These are phyloP conservation scores for Ptychochromis oligacanthus DNA, from an alignment of 2,113 vertebrate species.

Conservation along the genomic window DNA sequence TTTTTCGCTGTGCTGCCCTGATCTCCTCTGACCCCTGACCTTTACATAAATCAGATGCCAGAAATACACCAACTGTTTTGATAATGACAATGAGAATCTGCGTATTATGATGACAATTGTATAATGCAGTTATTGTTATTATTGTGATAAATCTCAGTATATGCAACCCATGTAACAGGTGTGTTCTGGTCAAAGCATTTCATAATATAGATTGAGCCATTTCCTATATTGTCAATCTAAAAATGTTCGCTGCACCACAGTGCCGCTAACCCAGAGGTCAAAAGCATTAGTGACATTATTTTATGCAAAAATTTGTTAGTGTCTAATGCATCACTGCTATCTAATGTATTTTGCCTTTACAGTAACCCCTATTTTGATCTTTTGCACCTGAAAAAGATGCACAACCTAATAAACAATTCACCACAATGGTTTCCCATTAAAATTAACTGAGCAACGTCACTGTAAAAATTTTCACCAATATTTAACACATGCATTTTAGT, in stretches of 20 bases:
- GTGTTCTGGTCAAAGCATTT: slow-evolving; percentile 27
- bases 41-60: slow-evolving; percentile 29
- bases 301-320: neutral
- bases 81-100: slow-evolving; percentile 36
- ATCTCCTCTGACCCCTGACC: slow-evolving; percentile 28
- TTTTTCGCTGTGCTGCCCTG: neutral
- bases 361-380: slow-evolving; percentile 2
- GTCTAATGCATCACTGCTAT: slow-evolving; percentile 14
- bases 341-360: neutral
- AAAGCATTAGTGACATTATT: neutral
- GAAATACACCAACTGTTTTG: slow-evolving; percentile 38
- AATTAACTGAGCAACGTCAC: neutral
- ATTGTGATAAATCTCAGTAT: slow-evolving; percentile 28
- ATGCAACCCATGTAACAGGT: slow-evolving; percentile 8
- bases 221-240: slow-evolving; percentile 8
- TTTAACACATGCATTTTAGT: neutral
- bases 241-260: neutral
- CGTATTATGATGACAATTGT: slow-evolving; percentile 51
- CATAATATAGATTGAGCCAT: slow-evolving; percentile 28
- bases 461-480: neutral
- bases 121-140: slow-evolving; percentile 37
- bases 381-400: neutral
- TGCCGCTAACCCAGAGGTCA: neutral
- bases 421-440: slow-evolving; percentile 14
- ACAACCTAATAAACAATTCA: neutral